Base-by-base conservation (phyloP, 2,888 invertebrate genomes). In the Tenthredo scrophulariae region DNA sequence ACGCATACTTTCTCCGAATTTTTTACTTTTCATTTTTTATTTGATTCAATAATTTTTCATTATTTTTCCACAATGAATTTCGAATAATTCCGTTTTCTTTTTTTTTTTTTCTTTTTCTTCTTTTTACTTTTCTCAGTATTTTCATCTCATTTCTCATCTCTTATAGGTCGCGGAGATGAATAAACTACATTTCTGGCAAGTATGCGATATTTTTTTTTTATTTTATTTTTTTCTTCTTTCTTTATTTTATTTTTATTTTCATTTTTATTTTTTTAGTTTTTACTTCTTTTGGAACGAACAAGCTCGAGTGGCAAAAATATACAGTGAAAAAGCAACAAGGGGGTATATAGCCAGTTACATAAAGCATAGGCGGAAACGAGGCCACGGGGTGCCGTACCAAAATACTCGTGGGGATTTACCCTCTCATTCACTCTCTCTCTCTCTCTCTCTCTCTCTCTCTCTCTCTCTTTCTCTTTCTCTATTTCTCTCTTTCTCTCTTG, bases 351-450 rank as follows among this genome's bases (percentile, higher is more conserved):
- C 86, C 87, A 88, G 90, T 89, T 90, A 89, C 89, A 91, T 92
- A 91, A 91, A 92, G 91, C 91, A 91, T 91, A 91, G 91, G 89
- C 90, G 88, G 91, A 88, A 91, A 92, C 92, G 92, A 91, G 91
- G 89, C 92, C 91, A 91, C 88, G 58, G 92, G 92, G 92, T 92
- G 91, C 91, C 90, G 88, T 92, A 91, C 88, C 89, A 87, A 85
- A 67, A 88, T 86, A 91, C 92, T 91, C 92, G 89, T 90, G 92
- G 91, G 92, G 83, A 13, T 83, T 33, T 15, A 26, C 67, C 67
- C 62, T 22, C 62, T 50, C 80, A 10, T 40, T 80, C 40, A 33
- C 77, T 40, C 62, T 80, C 37, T n/a, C 43, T 77, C 33, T 50
- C n/a, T 29, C 54, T 40, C 54, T 40, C 7, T 65, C 18, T 82